Evolutionary conservation across 1,140 invertebrate genomes (phyloP), one percentile per base, ranked within the genome.

Genomic region (Cherax destructor): DNA sequence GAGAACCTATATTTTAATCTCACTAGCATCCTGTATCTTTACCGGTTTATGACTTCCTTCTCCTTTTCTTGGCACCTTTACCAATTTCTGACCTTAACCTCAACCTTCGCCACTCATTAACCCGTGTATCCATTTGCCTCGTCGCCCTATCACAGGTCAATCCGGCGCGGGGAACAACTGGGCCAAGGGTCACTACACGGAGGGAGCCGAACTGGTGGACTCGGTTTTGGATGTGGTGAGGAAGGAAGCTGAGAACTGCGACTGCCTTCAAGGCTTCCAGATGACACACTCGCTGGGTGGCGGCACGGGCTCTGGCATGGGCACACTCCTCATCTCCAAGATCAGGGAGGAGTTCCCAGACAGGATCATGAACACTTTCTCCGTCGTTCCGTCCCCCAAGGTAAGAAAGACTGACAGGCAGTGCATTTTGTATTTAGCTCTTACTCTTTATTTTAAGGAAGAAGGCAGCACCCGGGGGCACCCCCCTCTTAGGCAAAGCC

Each of bases 331-430:
- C 74, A 83, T 91, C 77, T 91, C 89, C 16, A 91, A 91, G 61
- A 91, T 91, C 83, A 74, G 89, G 24, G 89, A 91, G 30, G 89
- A 91, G 47, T 91, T 91, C 76, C 89, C 89, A 11, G 89, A 91
- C 83, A 91, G 89, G 47, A 91, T 91, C 61, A 91, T 91, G 89
- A 91, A 91, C 89, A 91, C 89, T 21, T 91, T 91, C 83, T 91
- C 89, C 47, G 89, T 91, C 16, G 89, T 91, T 4, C 89, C 89
- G 9, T 85, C 83, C 41, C 89, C 89, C 5, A 91, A 91, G 89
- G 89, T 91, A 56, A 52, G 78, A 18, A n/a, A 13, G n/a, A 3
- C 41, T 6, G 74, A 21, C 16, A 16, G 56, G 30, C 30, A 41
- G 30, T 41, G 30, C 30, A 41, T 41, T 41, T 41, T 41, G 30